phyloP scores from a whole-genome alignment of 64 coral and sea anemone species.

The Pocillopora verrucosa region DNA sequence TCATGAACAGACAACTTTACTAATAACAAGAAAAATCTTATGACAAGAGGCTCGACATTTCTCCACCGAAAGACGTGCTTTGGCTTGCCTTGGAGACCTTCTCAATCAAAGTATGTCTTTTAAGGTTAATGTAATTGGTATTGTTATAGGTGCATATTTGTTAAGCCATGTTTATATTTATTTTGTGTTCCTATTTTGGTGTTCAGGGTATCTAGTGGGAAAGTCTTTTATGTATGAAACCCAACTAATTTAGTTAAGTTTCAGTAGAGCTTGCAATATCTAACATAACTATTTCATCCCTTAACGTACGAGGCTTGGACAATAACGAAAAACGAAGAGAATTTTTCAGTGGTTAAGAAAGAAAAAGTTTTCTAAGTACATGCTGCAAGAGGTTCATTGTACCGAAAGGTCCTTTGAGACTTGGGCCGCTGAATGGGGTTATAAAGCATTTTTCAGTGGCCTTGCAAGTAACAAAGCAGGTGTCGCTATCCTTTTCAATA shows the following conservation, averaged over 20 bases:
- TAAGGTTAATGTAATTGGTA: not conserved
- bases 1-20: not conserved
- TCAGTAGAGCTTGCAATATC: not conserved
- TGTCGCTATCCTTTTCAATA: conserved; percentile 35
- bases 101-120: not conserved
- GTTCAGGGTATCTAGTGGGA: not conserved
- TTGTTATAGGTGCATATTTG: not conserved
- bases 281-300: conserved; percentile 16
- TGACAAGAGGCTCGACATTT: not conserved
- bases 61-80: not conserved
- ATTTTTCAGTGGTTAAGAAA: conserved; percentile 32
- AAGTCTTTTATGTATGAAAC: not conserved
- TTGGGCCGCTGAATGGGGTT: conserved; percentile 35
- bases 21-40: not conserved
- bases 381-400: conserved; percentile 35
- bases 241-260: not conserved
- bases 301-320: conserved; percentile 20
- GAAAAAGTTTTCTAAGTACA: conserved; percentile 18
- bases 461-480: not conserved
- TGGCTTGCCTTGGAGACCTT: not conserved
- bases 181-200: not conserved
- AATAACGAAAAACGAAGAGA: conserved; percentile 25
- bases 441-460: conserved; percentile 9
- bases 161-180: not conserved
- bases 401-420: not conserved